A percentile compares a stretch with the other conserved stretches of the same genome.
Conservation (phyloP, 2,113 vertebrate genomes). For the Potamarius usumacintae region DNA sequence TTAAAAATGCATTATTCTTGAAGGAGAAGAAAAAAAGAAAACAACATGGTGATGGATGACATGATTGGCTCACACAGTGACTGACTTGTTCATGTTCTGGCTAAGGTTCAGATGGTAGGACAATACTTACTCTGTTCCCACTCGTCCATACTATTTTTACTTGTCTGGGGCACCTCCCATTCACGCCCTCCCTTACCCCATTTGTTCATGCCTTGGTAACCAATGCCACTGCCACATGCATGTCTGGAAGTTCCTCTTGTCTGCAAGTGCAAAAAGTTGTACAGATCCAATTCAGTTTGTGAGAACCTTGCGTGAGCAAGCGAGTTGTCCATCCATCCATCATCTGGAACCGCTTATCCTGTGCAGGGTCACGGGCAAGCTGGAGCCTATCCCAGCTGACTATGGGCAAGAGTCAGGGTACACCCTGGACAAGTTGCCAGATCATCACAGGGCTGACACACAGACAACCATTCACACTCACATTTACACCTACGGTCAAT, state of each 20-base stretch:
- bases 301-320: neutral
- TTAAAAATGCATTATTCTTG: neutral
- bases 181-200: neutral
- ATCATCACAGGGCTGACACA: too few species aligned
- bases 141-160: constrained; percentile 40
- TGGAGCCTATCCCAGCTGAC: too few species aligned
- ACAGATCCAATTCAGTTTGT: neutral
- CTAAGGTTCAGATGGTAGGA: constrained; percentile 57
- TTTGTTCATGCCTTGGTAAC: constrained; percentile 41
- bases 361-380: too few species aligned
- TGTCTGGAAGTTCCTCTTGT: neutral
- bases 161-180: neutral
- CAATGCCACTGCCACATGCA: too few species aligned
- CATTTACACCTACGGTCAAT: too few species aligned
- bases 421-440: too few species aligned
- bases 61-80: neutral
- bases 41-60: neutral
- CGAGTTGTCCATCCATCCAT: neutral
- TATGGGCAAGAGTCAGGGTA: too few species aligned
- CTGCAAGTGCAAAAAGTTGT: neutral
- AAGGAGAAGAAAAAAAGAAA: neutral
- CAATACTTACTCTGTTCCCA: constrained; percentile 67
- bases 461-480: too few species aligned
- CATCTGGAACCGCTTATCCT: too few species aligned
- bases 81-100: constrained; percentile 51